A percentile compares a stretch with the other conserved stretches of the same genome.
Evolutionary conservation across 2,113 vertebrate species (phyloP).

Genomic region (Apeltes quadracus): DNA sequence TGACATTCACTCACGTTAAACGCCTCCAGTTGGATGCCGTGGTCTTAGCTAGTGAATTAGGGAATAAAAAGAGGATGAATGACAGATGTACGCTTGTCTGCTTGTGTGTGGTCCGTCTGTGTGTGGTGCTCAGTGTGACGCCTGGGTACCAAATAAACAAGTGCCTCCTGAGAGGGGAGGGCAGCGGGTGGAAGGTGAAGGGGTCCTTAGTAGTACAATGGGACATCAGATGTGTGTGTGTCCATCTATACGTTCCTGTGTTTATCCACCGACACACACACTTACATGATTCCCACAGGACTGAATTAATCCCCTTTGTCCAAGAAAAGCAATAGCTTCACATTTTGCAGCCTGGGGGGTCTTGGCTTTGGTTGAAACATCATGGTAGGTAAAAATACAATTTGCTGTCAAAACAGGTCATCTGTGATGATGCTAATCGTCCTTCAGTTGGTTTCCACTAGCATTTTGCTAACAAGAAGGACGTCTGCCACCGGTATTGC

Average conservation of each 20-base stretch:
- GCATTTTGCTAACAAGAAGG: not conserved
- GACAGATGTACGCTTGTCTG: constrained; percentile 39
- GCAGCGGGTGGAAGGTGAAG: constrained; percentile 18
- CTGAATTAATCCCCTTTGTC: constrained; percentile 26
- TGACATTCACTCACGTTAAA: no score
- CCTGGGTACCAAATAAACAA: constrained; percentile 60
- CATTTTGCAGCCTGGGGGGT: not conserved
- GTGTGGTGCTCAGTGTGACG: constrained; percentile 64
- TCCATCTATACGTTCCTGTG: constrained; percentile 8
- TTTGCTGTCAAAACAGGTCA: not conserved
- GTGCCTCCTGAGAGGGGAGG: constrained; percentile 50
- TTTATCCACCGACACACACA: constrained; percentile 28
- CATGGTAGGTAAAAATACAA: not conserved
- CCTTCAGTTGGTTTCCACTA: not conserved
- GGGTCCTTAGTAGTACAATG: constrained; percentile 44
- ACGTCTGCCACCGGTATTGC: not conserved
- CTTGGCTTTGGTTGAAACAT: not conserved
- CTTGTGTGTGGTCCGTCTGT: constrained; percentile 64
- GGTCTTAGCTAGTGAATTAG: no score
- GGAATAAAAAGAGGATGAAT: constrained; percentile 48
- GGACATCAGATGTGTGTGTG: constrained; percentile 17
- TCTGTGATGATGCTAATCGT: not conserved
- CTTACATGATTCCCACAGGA: constrained; percentile 14
- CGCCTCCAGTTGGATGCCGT: no score
- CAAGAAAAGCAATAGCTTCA: constrained; percentile 13